A percentile compares a stretch with the other conserved stretches of the same genome.
Conservation (phyloP, 2,113 vertebrate genomes). For the Cepphus grylle region DNA sequence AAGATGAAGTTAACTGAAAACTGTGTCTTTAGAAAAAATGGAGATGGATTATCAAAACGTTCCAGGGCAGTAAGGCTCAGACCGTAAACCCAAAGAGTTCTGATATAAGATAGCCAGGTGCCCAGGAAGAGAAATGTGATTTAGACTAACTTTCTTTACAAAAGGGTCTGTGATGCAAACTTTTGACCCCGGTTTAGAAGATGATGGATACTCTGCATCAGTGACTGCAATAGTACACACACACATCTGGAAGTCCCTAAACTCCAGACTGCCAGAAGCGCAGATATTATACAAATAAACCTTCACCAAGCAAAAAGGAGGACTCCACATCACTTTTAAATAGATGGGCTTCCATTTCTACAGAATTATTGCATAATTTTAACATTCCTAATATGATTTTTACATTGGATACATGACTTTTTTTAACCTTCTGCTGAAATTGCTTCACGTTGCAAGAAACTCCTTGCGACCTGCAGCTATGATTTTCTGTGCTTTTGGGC, state of each 20-base stretch:
- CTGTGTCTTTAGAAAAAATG: background rate
- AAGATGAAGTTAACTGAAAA: conserved; percentile 25
- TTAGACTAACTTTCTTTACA: background rate
- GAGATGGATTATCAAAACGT: conserved; percentile 3
- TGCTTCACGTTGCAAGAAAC: background rate
- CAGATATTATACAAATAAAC: background rate
- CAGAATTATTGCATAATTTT: background rate
- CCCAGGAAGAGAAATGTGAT: background rate
- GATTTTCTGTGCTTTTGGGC: background rate
- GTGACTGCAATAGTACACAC: background rate
- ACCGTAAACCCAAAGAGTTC: background rate
- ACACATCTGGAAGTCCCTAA: background rate
- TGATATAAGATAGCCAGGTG: background rate
- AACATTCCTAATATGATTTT: background rate
- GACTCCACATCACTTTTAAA: background rate
- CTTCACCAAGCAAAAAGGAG: background rate
- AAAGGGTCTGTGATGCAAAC: background rate
- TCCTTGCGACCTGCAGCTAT: background rate
- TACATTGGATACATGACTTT: background rate
- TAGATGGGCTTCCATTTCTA: background rate
- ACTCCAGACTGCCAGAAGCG: background rate
- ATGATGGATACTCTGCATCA: background rate
- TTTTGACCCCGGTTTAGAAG: background rate
- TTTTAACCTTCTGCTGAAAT: background rate
- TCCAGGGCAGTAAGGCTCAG: background rate